Conservation (phyloP, 2,797 vertebrate genomes). For the Silurus aristotelis region DNA sequence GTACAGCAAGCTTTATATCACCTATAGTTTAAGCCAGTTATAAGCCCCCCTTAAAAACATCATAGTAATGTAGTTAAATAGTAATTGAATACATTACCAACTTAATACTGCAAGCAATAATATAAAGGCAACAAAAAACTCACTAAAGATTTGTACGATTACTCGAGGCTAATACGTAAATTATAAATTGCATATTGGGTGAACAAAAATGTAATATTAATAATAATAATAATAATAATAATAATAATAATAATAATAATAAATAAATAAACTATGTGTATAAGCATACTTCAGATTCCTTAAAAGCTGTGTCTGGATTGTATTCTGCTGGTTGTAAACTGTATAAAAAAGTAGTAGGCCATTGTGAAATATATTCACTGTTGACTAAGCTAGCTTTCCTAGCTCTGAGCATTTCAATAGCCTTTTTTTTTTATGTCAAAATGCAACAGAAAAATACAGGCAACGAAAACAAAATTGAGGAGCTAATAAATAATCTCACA, state of each 20-base stretch:
- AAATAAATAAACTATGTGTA: not conserved
- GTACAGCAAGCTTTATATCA: no score
- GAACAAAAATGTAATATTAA: not conserved
- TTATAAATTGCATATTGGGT: not conserved
- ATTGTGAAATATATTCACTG: not conserved
- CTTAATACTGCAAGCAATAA: not conserved
- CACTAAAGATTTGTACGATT: no score
- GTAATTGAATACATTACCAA: no score
- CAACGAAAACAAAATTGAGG: not conserved
- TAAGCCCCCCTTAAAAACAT: no score
- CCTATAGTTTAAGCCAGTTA: no score
- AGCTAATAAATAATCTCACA: not conserved
- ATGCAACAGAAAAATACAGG: not conserved
- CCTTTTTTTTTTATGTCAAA: not conserved
- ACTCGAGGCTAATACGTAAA: not conserved
- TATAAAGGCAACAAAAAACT: not conserved
- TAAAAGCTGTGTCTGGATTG: not conserved
- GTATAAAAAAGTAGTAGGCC: not conserved
- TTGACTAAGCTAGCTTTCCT: not conserved
- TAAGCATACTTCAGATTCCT: not conserved
- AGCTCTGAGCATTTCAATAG: not conserved
- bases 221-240: no score
- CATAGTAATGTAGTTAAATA: no score
- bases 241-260: not conserved
- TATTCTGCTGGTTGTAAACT: not conserved